Evolutionary conservation across 2,888 invertebrate genomes (phyloP), one percentile per base, ranked within the genome.

Genomic region (Stramonita haemastoma): DNA sequence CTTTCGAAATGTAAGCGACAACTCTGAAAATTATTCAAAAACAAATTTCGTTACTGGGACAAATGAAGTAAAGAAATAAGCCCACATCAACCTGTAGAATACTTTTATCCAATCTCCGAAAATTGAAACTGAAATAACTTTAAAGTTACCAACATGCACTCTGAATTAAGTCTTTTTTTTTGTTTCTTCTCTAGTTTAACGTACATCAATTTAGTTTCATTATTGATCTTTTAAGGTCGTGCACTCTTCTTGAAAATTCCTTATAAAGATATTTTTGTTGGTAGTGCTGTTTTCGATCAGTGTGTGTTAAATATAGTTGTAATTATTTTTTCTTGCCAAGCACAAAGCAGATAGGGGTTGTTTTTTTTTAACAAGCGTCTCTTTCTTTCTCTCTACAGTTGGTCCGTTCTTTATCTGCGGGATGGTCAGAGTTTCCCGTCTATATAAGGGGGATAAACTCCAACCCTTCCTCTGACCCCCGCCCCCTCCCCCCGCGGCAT

Each of bases 361-460:
- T 46, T 77, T 29, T 77, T 66, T 46, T 46, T 46, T 8, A 46
- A 8, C 2, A 2, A 46, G 46, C 46, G 46, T 77, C 13, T 77
- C 77, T 29, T 4, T 29, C n/a, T 77, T n/a, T 77, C 29, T 17
- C 29, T 17, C 77, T 17, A 29, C 77, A 77, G 77, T 22, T 77
- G n/a, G 29, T 17, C 19, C 13, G n/a, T 46, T n/a, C 57, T 56
- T 6, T 26, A 46, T 84, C 84, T 84, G 84, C 29, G 22, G 29
- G 56, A 84, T 17, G 6, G 26, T 26, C 26, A 34, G 84, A 84
- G 34, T 22, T 26, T 15, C 8, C 8, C 6, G 29, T 29, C 84
- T 84, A 84, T 84, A 84, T 84, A 84, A n/a, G 84, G 46, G 56
- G 84, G 84, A 84, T 84, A 84, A 84, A 56, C 57, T 56, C 8